A percentile compares a stretch with the other conserved stretches of the same genome.
Evolutionary conservation across 2,888 invertebrate species (phyloP).

Genomic region (Trachelus stipa): DNA sequence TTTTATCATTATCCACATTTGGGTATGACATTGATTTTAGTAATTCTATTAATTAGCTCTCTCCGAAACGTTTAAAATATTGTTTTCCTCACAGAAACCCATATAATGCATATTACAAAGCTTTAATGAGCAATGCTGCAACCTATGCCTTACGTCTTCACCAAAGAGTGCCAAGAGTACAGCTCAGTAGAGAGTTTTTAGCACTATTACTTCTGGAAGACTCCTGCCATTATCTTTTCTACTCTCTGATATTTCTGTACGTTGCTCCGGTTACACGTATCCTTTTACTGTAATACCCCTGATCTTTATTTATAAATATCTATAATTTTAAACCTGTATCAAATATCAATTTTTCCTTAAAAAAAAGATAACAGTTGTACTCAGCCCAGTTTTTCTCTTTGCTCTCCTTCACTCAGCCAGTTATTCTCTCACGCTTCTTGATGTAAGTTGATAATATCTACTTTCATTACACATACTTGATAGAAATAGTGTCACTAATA

Average conservation of each 20-base stretch:
- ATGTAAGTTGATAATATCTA: conserved; percentile 77
- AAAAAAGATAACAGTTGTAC: conserved; percentile 76
- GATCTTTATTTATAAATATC: conserved; percentile 2
- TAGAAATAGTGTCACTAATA: neutral
- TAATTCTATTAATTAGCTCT: conserved; percentile 34
- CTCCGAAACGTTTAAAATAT: conserved; percentile 18
- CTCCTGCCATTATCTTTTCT: conserved; percentile 97
- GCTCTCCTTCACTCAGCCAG: conserved; percentile 93
- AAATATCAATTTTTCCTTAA: conserved; percentile 30
- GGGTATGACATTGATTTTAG: conserved; percentile 74
- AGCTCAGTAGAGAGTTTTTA: conserved; percentile 86
- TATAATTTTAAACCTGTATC: neutral
- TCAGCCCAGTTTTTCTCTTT: conserved; percentile 92
- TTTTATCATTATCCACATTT: conserved; percentile 80
- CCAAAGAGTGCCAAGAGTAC: conserved; percentile 89
- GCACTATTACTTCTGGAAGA: conserved; percentile 85
- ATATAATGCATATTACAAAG: conserved; percentile 89
- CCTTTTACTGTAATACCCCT: conserved; percentile 69
- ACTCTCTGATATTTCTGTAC: conserved; percentile 93
- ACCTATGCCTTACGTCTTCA: conserved; percentile 95
- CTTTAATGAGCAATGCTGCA: conserved; percentile 92
- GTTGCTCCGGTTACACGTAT: conserved; percentile 90
- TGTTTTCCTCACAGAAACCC: conserved; percentile 72
- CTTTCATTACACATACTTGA: neutral
- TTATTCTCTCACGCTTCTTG: conserved; percentile 88